Conservation (phyloP, 2,113 vertebrate species). For the Theristicus caerulescens region DNA sequence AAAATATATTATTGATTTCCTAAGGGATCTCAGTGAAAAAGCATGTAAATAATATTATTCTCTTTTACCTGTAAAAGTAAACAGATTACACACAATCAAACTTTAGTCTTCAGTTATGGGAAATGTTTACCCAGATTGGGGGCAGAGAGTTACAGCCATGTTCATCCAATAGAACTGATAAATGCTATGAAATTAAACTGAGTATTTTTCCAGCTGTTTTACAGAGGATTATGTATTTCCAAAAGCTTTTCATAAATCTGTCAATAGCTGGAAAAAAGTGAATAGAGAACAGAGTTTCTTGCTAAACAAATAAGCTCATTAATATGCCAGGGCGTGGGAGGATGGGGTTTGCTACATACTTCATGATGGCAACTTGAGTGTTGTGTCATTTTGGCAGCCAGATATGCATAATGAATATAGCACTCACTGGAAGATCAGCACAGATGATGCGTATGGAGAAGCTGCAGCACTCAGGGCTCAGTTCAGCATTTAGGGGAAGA, state of each 20-base stretch:
- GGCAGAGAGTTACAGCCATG: not conserved
- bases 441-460: not conserved
- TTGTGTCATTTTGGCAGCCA: slow-evolving; percentile 7
- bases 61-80: not conserved
- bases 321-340: not conserved
- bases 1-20: not conserved
- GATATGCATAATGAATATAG: not conserved
- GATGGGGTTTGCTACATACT: not conserved
- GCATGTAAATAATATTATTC: not conserved
- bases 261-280: not conserved
- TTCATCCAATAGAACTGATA: not conserved
- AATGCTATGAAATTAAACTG: not conserved
- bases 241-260: not conserved
- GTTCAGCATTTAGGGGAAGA: not conserved
- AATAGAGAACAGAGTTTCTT: not conserved
- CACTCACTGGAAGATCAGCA: not conserved
- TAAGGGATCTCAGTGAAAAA: not conserved
- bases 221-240: not conserved
- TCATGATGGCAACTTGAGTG: slow-evolving; percentile 3
- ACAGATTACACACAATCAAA: not conserved
- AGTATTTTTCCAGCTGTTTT: not conserved
- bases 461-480: not conserved
- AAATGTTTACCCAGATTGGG: not conserved
- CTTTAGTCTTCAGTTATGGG: not conserved
- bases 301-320: slow-evolving; percentile 44